These are phyloP conservation scores for Manis javanica DNA, from an alignment of 2,797 vertebrate genomes.

Conservation along the genomic window DNA sequence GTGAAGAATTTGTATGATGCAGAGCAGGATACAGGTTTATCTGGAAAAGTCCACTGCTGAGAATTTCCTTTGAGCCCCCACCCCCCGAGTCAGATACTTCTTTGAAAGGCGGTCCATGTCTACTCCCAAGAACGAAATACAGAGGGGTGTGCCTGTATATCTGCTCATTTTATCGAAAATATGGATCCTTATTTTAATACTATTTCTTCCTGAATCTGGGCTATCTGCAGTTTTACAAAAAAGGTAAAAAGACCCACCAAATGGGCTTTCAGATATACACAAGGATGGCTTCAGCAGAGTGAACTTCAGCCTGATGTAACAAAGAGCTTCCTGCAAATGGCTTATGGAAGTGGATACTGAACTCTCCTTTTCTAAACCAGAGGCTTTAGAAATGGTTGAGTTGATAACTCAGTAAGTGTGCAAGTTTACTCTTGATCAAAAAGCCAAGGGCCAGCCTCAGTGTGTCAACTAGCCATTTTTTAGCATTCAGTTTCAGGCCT, in stretches of 20 bases:
- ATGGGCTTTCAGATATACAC: not conserved
- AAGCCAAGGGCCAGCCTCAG: not conserved
- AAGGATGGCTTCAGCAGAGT: not conserved
- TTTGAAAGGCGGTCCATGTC: not conserved
- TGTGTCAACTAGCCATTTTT: not conserved
- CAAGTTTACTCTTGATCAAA: not conserved
- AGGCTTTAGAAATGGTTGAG: not conserved
- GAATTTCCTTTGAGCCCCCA: not conserved
- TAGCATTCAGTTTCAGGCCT: not conserved
- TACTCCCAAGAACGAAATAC: not conserved
- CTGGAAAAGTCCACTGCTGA: not conserved
- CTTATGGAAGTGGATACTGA: not conserved
- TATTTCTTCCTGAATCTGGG: not conserved
- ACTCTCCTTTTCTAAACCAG: not conserved
- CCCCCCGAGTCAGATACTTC: not conserved
- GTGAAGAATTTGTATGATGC: not conserved
- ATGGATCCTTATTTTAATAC: not conserved
- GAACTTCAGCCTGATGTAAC: not conserved
- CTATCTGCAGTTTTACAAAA: not conserved
- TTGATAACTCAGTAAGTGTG: not conserved
- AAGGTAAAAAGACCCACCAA: not conserved
- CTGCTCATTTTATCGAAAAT: not conserved
- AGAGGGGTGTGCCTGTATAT: not conserved
- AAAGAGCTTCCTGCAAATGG: not conserved
- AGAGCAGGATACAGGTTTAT: not conserved